These are phyloP conservation scores for Catocala sponsa DNA, from an alignment of 2,888 invertebrate species.

Conservation along the genomic window DNA sequence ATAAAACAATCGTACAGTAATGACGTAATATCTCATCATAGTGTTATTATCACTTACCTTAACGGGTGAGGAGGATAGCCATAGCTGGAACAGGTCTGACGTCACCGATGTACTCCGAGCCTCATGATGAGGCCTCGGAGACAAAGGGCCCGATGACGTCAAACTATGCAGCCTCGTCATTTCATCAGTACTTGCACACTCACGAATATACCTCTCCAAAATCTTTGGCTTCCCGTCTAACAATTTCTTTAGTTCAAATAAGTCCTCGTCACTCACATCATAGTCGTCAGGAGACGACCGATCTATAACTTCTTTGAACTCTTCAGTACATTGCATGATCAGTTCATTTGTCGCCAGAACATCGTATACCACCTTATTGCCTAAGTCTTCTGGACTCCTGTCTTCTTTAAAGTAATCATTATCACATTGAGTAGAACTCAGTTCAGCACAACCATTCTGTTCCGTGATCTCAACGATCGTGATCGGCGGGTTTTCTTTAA, in stretches of 20 bases:
- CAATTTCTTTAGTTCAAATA: constrained; percentile 73
- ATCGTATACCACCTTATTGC: constrained; percentile 79
- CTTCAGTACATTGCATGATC: constrained; percentile 72
- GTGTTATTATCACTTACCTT: constrained; percentile 84
- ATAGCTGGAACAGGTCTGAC: constrained; percentile 94
- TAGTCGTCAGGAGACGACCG: constrained; percentile 77
- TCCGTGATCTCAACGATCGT: constrained; percentile 82
- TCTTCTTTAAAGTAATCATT: constrained; percentile 70
- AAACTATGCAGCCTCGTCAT: constrained; percentile 88
- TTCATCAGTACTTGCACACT: constrained; percentile 91
- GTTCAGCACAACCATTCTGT: constrained; percentile 83
- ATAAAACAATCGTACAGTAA: constrained; percentile 17
- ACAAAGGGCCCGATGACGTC: constrained; percentile 85
- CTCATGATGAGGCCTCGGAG: constrained; percentile 81
- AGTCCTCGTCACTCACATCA: constrained; percentile 72
- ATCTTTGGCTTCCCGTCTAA: constrained; percentile 89
- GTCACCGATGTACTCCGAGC: constrained; percentile 92
- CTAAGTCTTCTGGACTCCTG: constrained; percentile 73
- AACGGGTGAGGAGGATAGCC: constrained; percentile 93
- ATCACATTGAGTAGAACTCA: constrained; percentile 70
- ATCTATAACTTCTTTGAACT: constrained; percentile 78
- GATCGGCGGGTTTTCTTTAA: constrained; percentile 83
- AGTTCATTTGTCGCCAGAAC: constrained; percentile 72
- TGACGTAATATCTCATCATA: constrained; percentile 39
- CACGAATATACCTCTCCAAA: constrained; percentile 93